Percentiles rank a stretch among this genome's conserved stretches.
phyloP scores from a whole-genome alignment of 1,140 invertebrate genomes.

The Listronotus bonariensis region DNA sequence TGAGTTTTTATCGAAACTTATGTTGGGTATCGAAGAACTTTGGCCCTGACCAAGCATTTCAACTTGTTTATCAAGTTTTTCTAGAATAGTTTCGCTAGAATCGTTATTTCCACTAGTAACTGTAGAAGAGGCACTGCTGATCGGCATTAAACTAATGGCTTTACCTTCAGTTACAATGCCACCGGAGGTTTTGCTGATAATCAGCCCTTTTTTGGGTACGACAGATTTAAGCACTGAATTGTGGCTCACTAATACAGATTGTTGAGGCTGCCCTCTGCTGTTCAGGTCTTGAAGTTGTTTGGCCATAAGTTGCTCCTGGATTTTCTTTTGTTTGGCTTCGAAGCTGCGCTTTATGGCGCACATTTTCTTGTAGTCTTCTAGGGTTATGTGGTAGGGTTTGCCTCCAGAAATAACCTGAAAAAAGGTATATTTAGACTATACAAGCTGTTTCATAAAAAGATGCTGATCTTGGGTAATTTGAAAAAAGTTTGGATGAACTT shows the following conservation, averaged over 20 bases:
- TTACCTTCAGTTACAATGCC: slow-evolving; percentile 24
- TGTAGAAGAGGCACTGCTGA: slow-evolving; percentile 11
- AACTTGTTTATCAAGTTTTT: slow-evolving; percentile 49
- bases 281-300: slow-evolving; percentile 18
- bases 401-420: slow-evolving; percentile 66
- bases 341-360: slow-evolving; percentile 65
- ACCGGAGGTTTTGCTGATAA: slow-evolving; percentile 44
- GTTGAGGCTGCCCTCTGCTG: background rate
- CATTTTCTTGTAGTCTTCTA: slow-evolving; percentile 73
- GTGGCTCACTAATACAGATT: slow-evolving; percentile 25
- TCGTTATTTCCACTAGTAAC: slow-evolving; percentile 29
- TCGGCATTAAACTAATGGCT: slow-evolving; percentile 13
- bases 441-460: too few species aligned
- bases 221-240: slow-evolving; percentile 48
- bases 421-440: too few species aligned
- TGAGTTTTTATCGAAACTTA: slow-evolving; percentile 22
- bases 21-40: slow-evolving; percentile 16
- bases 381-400: slow-evolving; percentile 69
- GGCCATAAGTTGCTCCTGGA: slow-evolving; percentile 41
- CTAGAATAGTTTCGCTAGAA: slow-evolving; percentile 44
- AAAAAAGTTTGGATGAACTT: too few species aligned
- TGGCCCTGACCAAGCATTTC: slow-evolving; percentile 47
- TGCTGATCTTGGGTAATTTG: too few species aligned
- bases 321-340: slow-evolving; percentile 63
- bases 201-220: slow-evolving; percentile 41